These are phyloP conservation scores for Pachycephus smyrnensis DNA, from an alignment of 2,888 invertebrate genomes.

Conservation along the genomic window DNA sequence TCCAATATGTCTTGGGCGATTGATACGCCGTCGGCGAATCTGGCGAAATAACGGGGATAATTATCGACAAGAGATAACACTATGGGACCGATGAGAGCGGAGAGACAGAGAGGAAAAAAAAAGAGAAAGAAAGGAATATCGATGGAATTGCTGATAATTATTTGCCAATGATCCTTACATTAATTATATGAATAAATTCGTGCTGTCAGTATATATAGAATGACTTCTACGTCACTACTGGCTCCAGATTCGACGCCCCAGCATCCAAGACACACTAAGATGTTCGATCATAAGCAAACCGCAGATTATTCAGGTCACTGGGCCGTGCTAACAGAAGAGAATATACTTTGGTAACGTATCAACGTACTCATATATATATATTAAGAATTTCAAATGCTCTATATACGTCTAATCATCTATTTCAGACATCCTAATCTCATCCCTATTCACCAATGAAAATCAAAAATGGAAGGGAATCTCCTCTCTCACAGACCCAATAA, in stretches of 20 bases:
- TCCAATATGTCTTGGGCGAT: background rate
- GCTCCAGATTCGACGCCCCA: conserved; percentile 1
- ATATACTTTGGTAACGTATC: no score
- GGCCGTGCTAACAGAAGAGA: conserved; percentile 47
- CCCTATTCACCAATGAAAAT: no score
- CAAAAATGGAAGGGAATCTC: no score
- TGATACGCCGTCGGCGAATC: background rate
- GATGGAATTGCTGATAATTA: background rate
- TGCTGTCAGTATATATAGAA: no score
- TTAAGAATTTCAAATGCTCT: no score
- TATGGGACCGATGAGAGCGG: background rate
- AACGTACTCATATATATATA: no score
- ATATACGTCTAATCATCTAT: no score
- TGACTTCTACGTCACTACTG: no score
- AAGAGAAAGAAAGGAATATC: conserved; percentile 2
- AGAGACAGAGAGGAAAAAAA: conserved; percentile 14
- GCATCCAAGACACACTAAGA: conserved; percentile 21
- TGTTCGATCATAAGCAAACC: conserved; percentile 45
- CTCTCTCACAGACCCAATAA: no score
- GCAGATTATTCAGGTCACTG: conserved; percentile 62
- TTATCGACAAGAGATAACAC: conserved; percentile 1
- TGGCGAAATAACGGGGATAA: background rate
- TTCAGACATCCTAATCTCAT: no score
- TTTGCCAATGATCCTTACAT: no score
- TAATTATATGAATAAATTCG: no score